These are phyloP conservation scores for Pachypanchax playfairii DNA, from an alignment of 2,113 vertebrate genomes.

Conservation along the genomic window DNA sequence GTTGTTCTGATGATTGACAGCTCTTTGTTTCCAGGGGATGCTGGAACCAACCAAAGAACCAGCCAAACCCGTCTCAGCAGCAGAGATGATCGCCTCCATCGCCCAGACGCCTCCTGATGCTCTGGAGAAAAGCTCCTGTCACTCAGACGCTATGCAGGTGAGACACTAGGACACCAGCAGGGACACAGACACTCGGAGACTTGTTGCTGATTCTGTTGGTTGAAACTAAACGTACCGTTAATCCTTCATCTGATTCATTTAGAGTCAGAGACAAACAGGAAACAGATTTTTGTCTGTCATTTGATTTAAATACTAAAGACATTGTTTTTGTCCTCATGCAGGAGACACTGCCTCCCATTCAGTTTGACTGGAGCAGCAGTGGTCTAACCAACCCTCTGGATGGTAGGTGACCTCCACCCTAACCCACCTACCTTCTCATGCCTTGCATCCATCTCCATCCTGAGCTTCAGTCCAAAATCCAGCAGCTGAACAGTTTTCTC, in stretches of 20 bases:
- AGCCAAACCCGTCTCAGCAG: conserved; percentile 93
- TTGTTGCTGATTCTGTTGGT: too few relatives aligned
- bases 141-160: conserved; percentile 89
- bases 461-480: too few relatives aligned
- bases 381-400: conserved; percentile 99
- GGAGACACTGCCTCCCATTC: conserved; percentile 97
- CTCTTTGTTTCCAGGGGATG: conserved; percentile 85
- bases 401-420: conserved; percentile 86
- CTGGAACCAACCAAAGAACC: conserved; percentile 98
- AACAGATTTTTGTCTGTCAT: too few relatives aligned
- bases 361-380: conserved; percentile 99
- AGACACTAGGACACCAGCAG: neutral
- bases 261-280: too few relatives aligned
- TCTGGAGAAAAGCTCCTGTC: conserved; percentile 84
- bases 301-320: too few relatives aligned
- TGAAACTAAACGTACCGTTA: too few relatives aligned
- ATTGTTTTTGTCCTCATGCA: conserved; percentile 63
- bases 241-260: too few relatives aligned
- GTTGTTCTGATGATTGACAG: neutral
- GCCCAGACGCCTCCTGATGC: conserved; percentile 85
- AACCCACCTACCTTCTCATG: too few relatives aligned
- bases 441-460: too few relatives aligned
- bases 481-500: too few relatives aligned
- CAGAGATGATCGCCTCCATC: conserved; percentile 97
- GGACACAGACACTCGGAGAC: too few relatives aligned